Evolutionary conservation across 2,113 vertebrate genomes (phyloP).

Genomic region (Aepyceros melampus): DNA sequence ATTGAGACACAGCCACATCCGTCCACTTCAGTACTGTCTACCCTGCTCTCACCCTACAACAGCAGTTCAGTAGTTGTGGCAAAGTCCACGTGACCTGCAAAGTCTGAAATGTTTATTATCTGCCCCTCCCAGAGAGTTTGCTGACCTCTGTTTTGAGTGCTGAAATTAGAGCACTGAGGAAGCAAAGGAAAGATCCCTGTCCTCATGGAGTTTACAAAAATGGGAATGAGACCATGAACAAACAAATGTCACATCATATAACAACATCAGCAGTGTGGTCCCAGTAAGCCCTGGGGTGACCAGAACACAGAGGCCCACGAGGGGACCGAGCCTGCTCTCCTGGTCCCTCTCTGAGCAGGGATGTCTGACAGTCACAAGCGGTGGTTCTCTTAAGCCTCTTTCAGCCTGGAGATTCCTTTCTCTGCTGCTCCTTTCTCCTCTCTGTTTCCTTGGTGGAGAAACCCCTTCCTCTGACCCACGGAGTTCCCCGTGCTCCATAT

Average conservation of each 20-base stretch:
- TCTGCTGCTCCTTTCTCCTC: neutral
- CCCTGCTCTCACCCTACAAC: neutral
- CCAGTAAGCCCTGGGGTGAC: neutral
- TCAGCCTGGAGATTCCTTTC: neutral
- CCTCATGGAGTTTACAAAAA: neutral
- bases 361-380: accelerated
- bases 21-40: neutral
- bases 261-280: neutral
- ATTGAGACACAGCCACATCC: neutral
- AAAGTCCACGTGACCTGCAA: neutral
- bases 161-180: neutral
- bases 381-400: neutral
- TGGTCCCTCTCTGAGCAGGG: neutral
- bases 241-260: accelerated
- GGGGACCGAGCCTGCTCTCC: too few species aligned
- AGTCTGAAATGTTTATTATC: neutral
- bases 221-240: neutral
- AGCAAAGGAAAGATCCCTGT: neutral
- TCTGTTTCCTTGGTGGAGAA: neutral
- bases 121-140: neutral
- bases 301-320: neutral
- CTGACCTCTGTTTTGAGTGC: neutral
- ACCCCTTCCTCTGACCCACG: neutral
- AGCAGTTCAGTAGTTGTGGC: neutral
- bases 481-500: neutral